Conservation (phyloP, 2,888 invertebrate species). For the Oscheius sp. region DNA sequence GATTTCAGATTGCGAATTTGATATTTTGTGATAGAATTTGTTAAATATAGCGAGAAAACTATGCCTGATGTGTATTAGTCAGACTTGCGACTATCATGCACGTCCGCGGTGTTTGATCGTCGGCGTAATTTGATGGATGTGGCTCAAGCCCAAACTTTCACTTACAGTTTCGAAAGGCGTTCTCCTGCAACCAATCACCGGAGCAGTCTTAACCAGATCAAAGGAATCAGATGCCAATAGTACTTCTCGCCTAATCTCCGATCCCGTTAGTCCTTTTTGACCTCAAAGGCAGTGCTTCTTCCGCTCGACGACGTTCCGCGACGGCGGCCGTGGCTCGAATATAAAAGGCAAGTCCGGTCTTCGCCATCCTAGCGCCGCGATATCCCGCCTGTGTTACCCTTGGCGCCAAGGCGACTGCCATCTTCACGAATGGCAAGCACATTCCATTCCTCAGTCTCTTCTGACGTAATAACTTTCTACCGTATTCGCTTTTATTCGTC, state of each 20-base stretch:
- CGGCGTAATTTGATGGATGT: too few species aligned
- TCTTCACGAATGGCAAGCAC: not conserved
- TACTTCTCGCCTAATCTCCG: not conserved
- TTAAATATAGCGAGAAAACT: too few species aligned
- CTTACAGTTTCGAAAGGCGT: too few species aligned
- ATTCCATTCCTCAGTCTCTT: not conserved
- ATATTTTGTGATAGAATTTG: too few species aligned
- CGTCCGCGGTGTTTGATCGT: too few species aligned
- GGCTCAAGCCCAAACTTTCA: too few species aligned
- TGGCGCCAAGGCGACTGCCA: not conserved
- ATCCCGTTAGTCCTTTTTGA: constrained; percentile 27
- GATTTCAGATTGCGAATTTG: too few species aligned
- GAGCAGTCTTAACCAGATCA: too few species aligned
- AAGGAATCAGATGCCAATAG: not conserved
- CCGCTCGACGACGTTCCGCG: constrained; percentile 42
- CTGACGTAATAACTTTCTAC: not conserved
- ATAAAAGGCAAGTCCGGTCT: constrained; percentile 28
- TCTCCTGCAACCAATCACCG: too few species aligned
- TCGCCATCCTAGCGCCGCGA: constrained; percentile 19
- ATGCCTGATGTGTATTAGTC: too few species aligned
- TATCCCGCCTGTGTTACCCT: constrained; percentile 19
- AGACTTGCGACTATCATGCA: too few species aligned
- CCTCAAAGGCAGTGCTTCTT: constrained; percentile 27
- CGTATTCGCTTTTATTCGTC: not conserved
- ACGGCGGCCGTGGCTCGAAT: constrained; percentile 38